Evolutionary conservation across 2,888 invertebrate species (phyloP), one percentile per base, ranked within the genome.

Genomic region (Pammene fasciana): DNA sequence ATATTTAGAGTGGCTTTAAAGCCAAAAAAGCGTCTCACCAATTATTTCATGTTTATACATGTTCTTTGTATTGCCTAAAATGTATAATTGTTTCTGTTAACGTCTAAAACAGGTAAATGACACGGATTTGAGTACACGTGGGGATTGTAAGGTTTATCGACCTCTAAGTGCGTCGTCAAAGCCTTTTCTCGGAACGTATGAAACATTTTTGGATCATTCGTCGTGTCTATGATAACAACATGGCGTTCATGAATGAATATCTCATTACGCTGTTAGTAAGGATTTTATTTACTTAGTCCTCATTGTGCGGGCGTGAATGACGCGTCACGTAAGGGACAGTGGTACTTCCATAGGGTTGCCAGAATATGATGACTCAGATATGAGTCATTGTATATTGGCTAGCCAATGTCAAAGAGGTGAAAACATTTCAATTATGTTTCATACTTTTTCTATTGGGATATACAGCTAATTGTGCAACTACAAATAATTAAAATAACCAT

Each of bases 251-350:
- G 60, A 65, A 70, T 65, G 54, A 54, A 41, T 54, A 45, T 48
- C 46, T 70, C 65, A 55, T 65, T 48, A 65, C 50, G 26, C 34
- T 16, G 46, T 54, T 55, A 55, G 65, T 70, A 65, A 70, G 54
- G 70, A 60, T 65, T 65, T 60, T 60, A 48, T 65, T 65, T 65
- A 60, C 65, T 55, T 65, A 55, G 45, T 46, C 41, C 36, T 61
- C 34, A 48, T 48, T 65, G 70, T 65, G 64, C 11, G 57, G 64
- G 50, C 50, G 56, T 54, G 60, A 67, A 46, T 56, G 65, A 70
- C 65, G 65, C 59, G 48, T 18, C 45, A 11, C 14, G 54, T 50
- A 41, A 65, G 18, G 57, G 57, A 45, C 57, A 57, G 45, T 64
- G 45, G 16, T 26, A 36, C 18, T 11, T 34, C 7, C 34, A 18